Base-by-base conservation (phyloP, 2,113 vertebrate genomes). In the Tachysurus vachellii region DNA sequence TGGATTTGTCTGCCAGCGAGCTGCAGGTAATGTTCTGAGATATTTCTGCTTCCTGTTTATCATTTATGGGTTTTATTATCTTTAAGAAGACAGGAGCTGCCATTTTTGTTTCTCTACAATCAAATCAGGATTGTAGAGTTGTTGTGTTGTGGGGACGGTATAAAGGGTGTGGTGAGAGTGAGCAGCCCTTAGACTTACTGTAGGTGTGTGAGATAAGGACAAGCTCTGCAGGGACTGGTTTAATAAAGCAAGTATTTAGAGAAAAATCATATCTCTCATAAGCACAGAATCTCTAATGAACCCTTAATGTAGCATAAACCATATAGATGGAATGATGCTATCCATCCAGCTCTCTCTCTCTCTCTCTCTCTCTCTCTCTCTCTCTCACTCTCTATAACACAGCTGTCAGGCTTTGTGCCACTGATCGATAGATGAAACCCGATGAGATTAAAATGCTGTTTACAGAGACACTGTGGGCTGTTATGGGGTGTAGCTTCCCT, bases 201-300 rank as follows among this genome's bases (percentile, higher is more conserved):
- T 16, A 50, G 73, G 11, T 47, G 75, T 77, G 47, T n/a, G 44
- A n/a, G 44, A n/a, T 36, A 28, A 83, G 62, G 82, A 26, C 64
- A 71, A 71, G 53, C 31, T 42, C 19, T 73, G 83, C 44, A 31
- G 53, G 36, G 42, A 87, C 44, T 85, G 83, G 92, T 93, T 92
- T 89, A 90, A 93, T 93, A 92, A 92, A 89, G 85, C 86, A 86
- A 21, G 66, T 88, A 88, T 91, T 92, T 88, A 88, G 89, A 89
- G 87, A n/a, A 70, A 91, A 88, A 92, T 93, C 76, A 90, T 73
- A 88, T 89, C 86, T 86, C 88, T 89, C 91, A 90, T 85, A 75
- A 77, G 28, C 89, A 89, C 87, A 88, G 21, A 64, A 82, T 50
- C 47, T 50, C 36, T n/a, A 5, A 66, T 28, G 4, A 66, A 28